Evolutionary conservation across 2,113 vertebrate species (phyloP).

Genomic region (Loxodonta africana): DNA sequence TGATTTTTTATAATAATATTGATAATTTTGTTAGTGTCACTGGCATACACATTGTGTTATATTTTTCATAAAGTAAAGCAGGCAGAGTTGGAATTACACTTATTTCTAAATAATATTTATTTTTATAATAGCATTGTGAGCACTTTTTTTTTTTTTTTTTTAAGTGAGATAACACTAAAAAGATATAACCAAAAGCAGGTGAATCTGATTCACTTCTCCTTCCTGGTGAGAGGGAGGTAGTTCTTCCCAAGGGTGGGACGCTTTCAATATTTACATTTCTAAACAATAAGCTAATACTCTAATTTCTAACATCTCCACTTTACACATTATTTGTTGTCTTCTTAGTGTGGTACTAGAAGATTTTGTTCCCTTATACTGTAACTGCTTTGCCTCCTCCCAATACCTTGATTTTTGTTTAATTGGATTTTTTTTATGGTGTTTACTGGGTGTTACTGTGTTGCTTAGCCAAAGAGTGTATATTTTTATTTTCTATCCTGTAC

Average conservation of each 20-base stretch:
- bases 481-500: background rate
- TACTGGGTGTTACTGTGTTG: background rate
- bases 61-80: background rate
- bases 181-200: background rate
- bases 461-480: background rate
- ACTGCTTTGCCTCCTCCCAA: background rate
- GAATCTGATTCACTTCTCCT: background rate
- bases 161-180: background rate
- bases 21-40: background rate
- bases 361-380: background rate
- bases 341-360: background rate
- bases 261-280: background rate
- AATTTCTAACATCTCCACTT: background rate
- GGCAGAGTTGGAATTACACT: background rate
- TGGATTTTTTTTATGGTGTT: background rate
- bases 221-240: background rate
- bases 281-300: background rate
- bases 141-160: background rate
- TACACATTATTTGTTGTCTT: background rate
- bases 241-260: background rate
- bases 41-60: constrained; percentile 9
- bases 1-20: constrained; percentile 8
- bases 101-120: background rate
- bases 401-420: background rate
- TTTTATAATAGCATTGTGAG: background rate